phyloP scores from a whole-genome alignment of 2,888 invertebrate species.

The Pheosia gnoma region DNA sequence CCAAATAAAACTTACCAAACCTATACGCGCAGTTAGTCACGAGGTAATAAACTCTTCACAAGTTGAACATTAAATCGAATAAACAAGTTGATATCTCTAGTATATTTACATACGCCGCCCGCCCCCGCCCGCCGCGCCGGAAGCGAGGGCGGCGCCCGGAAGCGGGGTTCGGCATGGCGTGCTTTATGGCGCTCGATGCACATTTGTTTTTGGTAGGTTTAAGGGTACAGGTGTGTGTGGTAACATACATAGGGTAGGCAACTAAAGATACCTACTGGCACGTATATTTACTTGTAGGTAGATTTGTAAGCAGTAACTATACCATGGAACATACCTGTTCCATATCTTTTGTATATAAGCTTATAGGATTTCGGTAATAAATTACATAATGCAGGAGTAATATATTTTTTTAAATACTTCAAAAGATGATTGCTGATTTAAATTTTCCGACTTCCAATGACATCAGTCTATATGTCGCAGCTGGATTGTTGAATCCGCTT shows the following conservation, averaged over 20 bases:
- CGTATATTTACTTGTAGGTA: not conserved
- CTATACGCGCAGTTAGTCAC: not conserved
- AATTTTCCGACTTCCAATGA: too few relatives aligned
- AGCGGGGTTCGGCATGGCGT: slow-evolving; percentile 31
- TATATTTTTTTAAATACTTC: too few relatives aligned
- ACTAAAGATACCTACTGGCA: not conserved
- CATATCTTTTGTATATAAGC: too few relatives aligned
- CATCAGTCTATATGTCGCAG: too few relatives aligned
- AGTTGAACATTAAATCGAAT: slow-evolving; percentile 27
- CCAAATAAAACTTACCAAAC: slow-evolving; percentile 11
- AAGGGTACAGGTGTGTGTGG: slow-evolving; percentile 1
- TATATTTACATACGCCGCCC: slow-evolving; percentile 36
- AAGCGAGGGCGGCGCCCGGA: slow-evolving; percentile 38
- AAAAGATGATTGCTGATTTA: too few relatives aligned
- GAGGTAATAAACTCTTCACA: slow-evolving; percentile 9
- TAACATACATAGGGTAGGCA: not conserved
- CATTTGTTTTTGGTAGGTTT: slow-evolving; percentile 6
- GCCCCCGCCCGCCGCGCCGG: slow-evolving; percentile 16
- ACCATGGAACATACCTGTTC: too few relatives aligned
- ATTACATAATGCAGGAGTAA: too few relatives aligned
- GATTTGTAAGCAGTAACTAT: not conserved
- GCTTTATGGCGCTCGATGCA: slow-evolving; percentile 23
- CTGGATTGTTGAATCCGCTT: too few relatives aligned
- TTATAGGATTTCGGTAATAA: too few relatives aligned
- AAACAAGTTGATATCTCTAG: slow-evolving; percentile 34